A percentile compares a stretch with the other conserved stretches of the same genome.
These are phyloP conservation scores for Penelope pileata DNA, from an alignment of 2,113 vertebrate genomes.

Conservation along the genomic window DNA sequence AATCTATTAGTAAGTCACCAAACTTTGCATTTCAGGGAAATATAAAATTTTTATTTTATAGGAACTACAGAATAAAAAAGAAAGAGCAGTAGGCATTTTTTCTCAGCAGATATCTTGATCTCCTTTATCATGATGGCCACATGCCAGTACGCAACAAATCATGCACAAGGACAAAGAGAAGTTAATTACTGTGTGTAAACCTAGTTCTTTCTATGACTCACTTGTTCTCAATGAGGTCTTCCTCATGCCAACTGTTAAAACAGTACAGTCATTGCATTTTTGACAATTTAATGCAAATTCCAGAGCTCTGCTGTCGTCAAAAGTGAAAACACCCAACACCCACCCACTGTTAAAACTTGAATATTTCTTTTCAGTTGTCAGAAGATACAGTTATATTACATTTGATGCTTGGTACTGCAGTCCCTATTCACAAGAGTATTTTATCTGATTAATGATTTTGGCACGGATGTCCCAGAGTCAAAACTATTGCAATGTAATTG, in stretches of 20 bases:
- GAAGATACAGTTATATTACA: not conserved
- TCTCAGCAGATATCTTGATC: not conserved
- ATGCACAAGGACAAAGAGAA: slow-evolving; percentile 54
- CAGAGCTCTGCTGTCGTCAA: not conserved
- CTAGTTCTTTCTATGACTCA: slow-evolving; percentile 60
- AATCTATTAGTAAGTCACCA: not conserved
- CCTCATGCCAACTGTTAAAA: slow-evolving; percentile 2
- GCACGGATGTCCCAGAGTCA: not conserved
- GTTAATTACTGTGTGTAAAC: slow-evolving; percentile 57
- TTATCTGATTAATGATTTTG: not conserved
- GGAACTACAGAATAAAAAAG: not conserved
- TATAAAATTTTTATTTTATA: not conserved
- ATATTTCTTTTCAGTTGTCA: not conserved
- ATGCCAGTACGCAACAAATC: slow-evolving; percentile 20
- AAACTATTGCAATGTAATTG: not conserved
- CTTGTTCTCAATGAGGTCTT: slow-evolving; percentile 23
- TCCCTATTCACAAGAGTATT: not conserved
- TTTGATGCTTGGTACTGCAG: not conserved
- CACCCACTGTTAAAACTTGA: slow-evolving; percentile 32
- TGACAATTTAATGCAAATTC: slow-evolving; percentile 40
- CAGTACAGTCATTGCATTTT: slow-evolving; percentile 38
- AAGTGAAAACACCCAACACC: slow-evolving; percentile 39
- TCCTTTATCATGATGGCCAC: not conserved
- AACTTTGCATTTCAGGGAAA: not conserved
- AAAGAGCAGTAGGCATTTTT: not conserved